Conservation (phyloP, 2,888 invertebrate genomes). For the Sthenelais limicola region DNA sequence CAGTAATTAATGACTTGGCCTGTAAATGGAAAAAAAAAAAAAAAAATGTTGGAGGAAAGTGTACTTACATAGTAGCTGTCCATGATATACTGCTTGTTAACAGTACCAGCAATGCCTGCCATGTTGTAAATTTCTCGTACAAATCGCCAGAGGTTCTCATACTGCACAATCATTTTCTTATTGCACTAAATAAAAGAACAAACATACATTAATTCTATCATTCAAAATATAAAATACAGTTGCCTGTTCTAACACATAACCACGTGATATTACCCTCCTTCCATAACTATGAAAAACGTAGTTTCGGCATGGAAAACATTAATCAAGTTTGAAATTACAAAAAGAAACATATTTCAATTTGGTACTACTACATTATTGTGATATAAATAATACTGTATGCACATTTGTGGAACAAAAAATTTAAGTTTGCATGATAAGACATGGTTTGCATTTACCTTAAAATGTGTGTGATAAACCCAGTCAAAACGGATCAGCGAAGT, state of each 20-base stretch:
- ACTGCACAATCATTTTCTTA: conserved; percentile 34
- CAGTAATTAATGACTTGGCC: too few relatives aligned
- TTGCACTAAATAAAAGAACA: conserved; percentile 1
- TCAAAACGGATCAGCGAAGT: conserved; percentile 37
- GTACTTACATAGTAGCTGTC: conserved; percentile 27
- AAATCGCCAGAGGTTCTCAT: conserved; percentile 41
- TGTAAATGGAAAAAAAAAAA: too few relatives aligned
- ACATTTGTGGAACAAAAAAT: not conserved
- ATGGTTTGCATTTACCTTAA: conserved; percentile 10
- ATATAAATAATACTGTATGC: not conserved
- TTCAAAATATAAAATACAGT: not conserved
- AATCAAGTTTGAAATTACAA: not conserved
- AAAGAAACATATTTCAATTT: not conserved
- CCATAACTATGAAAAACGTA: too few relatives aligned
- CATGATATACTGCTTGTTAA: conserved; percentile 27
- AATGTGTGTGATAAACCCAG: conserved; percentile 35
- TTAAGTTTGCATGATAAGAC: not conserved
- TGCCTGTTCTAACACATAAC: not conserved
- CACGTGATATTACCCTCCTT: too few relatives aligned
- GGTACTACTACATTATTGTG: not conserved
- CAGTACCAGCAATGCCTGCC: conserved; percentile 20
- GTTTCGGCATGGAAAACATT: too few relatives aligned
- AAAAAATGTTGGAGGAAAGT: too few relatives aligned
- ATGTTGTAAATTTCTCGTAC: conserved; percentile 46
- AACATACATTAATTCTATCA: not conserved